phyloP scores from a whole-genome alignment of 1,140 invertebrate species.

The Apis laboriosa region DNA sequence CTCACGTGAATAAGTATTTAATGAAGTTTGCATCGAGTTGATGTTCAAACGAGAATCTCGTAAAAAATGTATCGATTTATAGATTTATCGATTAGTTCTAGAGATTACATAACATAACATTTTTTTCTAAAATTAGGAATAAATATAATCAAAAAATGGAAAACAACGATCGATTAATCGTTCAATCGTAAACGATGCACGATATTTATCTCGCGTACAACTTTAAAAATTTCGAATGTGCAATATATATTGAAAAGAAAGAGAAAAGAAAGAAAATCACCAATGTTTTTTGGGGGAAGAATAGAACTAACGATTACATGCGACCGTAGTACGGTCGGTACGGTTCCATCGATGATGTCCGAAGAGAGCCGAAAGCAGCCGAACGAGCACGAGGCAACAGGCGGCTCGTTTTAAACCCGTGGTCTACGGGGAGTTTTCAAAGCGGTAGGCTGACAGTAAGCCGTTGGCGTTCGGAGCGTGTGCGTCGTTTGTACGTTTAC shows the following conservation, averaged over 20 bases:
- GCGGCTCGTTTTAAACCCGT: constrained; percentile 70
- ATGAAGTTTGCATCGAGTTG: not conserved
- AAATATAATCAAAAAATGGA: not conserved
- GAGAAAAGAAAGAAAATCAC: not conserved
- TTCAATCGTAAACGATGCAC: too few species aligned
- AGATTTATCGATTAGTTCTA: not conserved
- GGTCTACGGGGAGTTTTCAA: constrained; percentile 41
- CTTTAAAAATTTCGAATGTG: too few species aligned
- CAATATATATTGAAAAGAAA: too few species aligned
- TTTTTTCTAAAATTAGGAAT: too few species aligned
- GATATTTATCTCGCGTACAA: too few species aligned
- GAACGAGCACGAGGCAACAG: constrained; percentile 72
- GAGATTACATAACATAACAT: not conserved
- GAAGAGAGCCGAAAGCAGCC: constrained; percentile 51
- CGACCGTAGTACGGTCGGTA: not conserved
- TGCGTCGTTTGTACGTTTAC: not conserved
- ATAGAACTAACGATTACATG: not conserved
- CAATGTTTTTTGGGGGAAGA: not conserved
- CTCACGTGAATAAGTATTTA: too few species aligned
- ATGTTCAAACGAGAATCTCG: not conserved
- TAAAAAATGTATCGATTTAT: not conserved
- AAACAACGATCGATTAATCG: too few species aligned
- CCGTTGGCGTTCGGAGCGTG: constrained; percentile 63
- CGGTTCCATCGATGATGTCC: constrained; percentile 40
- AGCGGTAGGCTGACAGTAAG: constrained; percentile 65